These are phyloP conservation scores for Drosophila rufa DNA, from an alignment of 1,140 invertebrate genomes.

Conservation along the genomic window DNA sequence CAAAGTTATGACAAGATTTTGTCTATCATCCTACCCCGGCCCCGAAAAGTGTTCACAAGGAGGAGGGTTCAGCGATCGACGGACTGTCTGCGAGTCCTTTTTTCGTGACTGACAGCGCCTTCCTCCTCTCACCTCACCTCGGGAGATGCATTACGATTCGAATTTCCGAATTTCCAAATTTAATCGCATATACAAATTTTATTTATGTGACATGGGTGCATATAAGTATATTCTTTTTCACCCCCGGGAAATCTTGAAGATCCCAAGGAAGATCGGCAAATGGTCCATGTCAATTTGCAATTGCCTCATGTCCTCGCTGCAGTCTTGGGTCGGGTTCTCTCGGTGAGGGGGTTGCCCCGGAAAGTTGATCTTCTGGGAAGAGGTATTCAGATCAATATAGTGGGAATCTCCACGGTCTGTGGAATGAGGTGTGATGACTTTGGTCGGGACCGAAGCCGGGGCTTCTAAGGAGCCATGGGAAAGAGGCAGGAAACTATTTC, in stretches of 20 bases:
- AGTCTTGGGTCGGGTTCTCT: conserved; percentile 20
- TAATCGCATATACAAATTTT: conserved; percentile 84
- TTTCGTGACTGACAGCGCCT: conserved; percentile 59
- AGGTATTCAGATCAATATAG: conserved; percentile 34
- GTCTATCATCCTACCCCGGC: conserved; percentile 69
- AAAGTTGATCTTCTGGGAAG: conserved; percentile 56
- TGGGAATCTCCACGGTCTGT: background rate
- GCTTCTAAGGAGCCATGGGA: conserved; percentile 10
- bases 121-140: conserved; percentile 30
- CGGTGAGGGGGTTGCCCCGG: conserved; percentile 34
- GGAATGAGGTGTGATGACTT: background rate
- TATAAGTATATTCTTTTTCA: conserved; percentile 14
- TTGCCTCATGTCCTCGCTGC: conserved; percentile 41
- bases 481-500: background rate
- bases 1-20: conserved; percentile 85
- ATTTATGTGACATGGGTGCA: conserved; percentile 80
- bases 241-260: conserved; percentile 49
- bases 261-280: conserved; percentile 49
- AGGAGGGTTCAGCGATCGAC: conserved; percentile 54
- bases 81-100: conserved; percentile 42
- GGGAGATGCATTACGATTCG: conserved; percentile 77
- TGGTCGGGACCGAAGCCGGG: no score
- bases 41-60: conserved; percentile 13
- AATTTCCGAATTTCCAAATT: conserved; percentile 78
- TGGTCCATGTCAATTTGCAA: conserved; percentile 71